phyloP scores from a whole-genome alignment of 2,888 invertebrate species.

The Erpobdella octoculata region DNA sequence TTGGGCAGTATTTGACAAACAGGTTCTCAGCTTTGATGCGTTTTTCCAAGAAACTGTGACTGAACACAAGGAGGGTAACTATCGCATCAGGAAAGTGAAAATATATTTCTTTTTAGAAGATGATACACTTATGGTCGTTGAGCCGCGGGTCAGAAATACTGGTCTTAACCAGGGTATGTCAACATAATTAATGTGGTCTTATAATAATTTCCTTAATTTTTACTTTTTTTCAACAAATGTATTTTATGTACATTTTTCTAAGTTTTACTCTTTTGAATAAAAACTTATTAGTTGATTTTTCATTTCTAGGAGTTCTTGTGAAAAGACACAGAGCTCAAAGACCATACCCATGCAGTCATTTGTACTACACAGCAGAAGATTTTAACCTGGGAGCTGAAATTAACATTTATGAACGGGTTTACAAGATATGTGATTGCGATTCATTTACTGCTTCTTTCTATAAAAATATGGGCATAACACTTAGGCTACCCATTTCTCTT shows the following conservation, averaged over 20 bases:
- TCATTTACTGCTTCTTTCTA: constrained; percentile 77
- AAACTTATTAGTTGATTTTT: neutral
- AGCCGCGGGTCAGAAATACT: constrained; percentile 73
- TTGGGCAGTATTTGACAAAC: constrained; percentile 80
- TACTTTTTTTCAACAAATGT: neutral
- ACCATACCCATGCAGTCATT: constrained; percentile 36
- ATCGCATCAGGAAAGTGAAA: constrained; percentile 55
- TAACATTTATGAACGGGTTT: constrained; percentile 72
- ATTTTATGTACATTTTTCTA: neutral
- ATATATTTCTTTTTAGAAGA: constrained; percentile 83
- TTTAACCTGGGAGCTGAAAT: constrained; percentile 72
- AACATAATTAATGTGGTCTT: constrained; percentile 44
- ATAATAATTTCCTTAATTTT: neutral
- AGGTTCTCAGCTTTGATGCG: constrained; percentile 66
- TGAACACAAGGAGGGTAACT: constrained; percentile 64
- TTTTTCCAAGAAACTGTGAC: constrained; percentile 73
- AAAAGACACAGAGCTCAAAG: constrained; percentile 15
- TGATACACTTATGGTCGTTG: constrained; percentile 80
- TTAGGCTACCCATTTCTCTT: constrained; percentile 1
- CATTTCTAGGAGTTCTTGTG: constrained; percentile 19
- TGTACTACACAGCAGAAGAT: constrained; percentile 62
- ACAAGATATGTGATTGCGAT: constrained; percentile 76
- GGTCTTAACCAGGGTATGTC: constrained; percentile 76
- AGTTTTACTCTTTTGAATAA: neutral
- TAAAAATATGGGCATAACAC: constrained; percentile 44